Evolutionary conservation across 2,113 vertebrate species (phyloP).

Genomic region (Mixornis gularis): DNA sequence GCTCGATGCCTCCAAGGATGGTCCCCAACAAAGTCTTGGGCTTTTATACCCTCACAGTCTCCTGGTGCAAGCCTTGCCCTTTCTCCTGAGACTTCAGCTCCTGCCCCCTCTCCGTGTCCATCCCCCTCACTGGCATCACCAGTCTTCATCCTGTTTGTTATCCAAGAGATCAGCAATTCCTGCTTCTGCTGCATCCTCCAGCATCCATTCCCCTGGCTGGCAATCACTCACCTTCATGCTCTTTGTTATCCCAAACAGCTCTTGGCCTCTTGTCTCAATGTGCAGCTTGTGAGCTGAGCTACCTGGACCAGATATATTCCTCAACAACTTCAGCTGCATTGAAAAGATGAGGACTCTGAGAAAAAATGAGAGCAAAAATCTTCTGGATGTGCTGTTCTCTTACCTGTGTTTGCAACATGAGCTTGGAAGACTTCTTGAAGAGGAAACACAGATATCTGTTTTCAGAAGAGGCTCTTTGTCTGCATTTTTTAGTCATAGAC

Average conservation of each 20-base stretch:
- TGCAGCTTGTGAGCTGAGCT: background rate
- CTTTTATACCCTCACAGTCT: background rate
- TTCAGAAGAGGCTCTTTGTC: background rate
- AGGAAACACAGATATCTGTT: background rate
- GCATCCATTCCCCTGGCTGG: background rate
- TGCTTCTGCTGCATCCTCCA: background rate
- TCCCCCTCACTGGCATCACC: background rate
- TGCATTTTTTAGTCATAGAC: background rate
- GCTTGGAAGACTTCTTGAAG: background rate
- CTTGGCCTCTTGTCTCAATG: background rate
- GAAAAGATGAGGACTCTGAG: background rate
- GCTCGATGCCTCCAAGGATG: background rate
- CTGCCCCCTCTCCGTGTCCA: background rate
- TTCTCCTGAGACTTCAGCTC: background rate
- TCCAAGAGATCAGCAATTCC: background rate
- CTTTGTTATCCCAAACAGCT: background rate
- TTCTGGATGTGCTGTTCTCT: background rate
- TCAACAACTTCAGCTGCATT: background rate
- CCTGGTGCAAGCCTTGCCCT: rapidly evolving
- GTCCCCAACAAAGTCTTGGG: background rate
- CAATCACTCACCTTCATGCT: background rate
- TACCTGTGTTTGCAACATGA: background rate
- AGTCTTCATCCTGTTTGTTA: background rate
- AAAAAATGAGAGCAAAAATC: background rate
- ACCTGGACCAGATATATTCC: background rate